Percentiles rank a stretch among this genome's conserved stretches.
phyloP scores from a whole-genome alignment of 2,888 invertebrate species.

The Priapulus caudatus region DNA sequence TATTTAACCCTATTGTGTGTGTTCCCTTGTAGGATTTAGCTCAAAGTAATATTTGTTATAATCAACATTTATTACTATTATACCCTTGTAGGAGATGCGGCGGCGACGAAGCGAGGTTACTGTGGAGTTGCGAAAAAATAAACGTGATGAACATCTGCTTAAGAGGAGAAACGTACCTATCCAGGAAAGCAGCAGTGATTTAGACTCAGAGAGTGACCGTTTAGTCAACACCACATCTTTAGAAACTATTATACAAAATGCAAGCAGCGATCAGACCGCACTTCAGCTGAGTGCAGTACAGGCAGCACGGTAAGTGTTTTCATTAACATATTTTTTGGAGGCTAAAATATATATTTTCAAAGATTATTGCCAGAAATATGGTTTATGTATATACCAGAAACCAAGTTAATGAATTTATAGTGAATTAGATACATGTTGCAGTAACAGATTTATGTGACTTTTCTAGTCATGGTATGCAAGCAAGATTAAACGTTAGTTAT shows the following conservation, averaged over 20 bases:
- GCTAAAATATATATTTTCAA: too few species aligned
- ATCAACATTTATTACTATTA: constrained; percentile 5
- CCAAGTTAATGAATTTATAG: too few species aligned
- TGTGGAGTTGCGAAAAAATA: constrained; percentile 91
- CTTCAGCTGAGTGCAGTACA: constrained; percentile 83
- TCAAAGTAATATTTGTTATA: background rate
- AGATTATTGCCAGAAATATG: too few species aligned
- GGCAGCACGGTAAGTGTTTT: constrained; percentile 50
- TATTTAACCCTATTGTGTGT: too few species aligned
- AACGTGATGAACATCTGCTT: constrained; percentile 88
- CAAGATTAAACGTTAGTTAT: too few species aligned
- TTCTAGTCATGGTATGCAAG: too few species aligned
- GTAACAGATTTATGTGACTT: too few species aligned
- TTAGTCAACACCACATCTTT: constrained; percentile 39
- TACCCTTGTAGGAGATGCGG: constrained; percentile 71
- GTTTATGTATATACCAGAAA: too few species aligned
- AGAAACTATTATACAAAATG: constrained; percentile 71
- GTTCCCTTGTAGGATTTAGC: background rate
- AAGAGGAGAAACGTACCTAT: constrained; percentile 90
- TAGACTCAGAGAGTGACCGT: constrained; percentile 30
- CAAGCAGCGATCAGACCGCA: constrained; percentile 59
- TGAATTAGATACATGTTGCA: too few species aligned
- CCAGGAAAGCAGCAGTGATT: constrained; percentile 59
- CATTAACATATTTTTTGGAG: constrained; percentile 4
- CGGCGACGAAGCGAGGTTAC: constrained; percentile 90